Conservation (phyloP, 2,797 vertebrate genomes). For the Hoplostethus atlanticus region DNA sequence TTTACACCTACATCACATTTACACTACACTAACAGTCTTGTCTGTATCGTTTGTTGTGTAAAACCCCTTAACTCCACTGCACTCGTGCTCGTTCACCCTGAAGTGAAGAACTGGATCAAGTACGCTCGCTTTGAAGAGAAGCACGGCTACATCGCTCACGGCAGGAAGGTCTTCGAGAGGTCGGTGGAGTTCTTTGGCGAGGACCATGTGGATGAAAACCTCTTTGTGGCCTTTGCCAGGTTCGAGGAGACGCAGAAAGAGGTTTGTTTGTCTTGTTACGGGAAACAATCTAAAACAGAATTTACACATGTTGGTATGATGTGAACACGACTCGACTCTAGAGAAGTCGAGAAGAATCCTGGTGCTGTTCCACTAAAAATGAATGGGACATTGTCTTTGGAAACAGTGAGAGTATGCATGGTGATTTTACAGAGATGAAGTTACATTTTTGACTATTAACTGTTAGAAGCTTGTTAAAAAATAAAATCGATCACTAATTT, state of each 20-base stretch:
- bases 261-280: conserved; percentile 67
- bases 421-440: too few relatives aligned
- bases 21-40: not conserved
- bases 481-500: not conserved
- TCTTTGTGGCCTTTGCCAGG: conserved; percentile 95
- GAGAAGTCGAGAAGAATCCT: too few relatives aligned
- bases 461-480: not conserved
- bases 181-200: conserved; percentile 97
- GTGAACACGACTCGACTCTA: too few relatives aligned
- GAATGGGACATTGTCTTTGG: too few relatives aligned
- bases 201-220: conserved; percentile 91
- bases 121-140: conserved; percentile 98
- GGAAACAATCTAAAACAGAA: not conserved
- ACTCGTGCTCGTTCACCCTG: conserved; percentile 97
- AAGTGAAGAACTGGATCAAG: conserved; percentile 99
- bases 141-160: conserved; percentile 93
- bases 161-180: conserved; percentile 93
- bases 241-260: conserved; percentile 99
- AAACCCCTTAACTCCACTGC: conserved; percentile 79
- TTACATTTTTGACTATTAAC: too few relatives aligned
- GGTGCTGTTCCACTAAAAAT: too few relatives aligned
- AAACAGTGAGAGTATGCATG: too few relatives aligned
- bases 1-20: too few relatives aligned
- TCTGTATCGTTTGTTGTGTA: not conserved
- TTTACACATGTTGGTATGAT: not conserved